Percentiles rank a stretch among this genome's conserved stretches.
Evolutionary conservation across 2,888 invertebrate genomes (phyloP).

Genomic region (Chaitophorus viminalis): DNA sequence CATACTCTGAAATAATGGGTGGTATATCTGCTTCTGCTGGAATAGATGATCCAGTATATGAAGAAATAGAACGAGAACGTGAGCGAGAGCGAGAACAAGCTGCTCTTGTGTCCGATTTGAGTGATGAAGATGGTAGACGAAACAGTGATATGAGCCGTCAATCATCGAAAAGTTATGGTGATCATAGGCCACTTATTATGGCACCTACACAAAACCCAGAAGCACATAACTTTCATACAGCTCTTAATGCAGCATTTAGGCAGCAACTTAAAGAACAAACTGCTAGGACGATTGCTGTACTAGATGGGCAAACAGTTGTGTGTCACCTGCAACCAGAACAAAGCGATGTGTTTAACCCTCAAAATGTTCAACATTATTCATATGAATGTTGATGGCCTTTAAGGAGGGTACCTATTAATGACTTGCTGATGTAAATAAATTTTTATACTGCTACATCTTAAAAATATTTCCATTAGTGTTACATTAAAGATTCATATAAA

Average conservation of each 20-base stretch:
- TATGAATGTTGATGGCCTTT: constrained; percentile 56
- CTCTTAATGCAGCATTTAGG: constrained; percentile 68
- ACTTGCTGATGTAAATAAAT: constrained; percentile 33
- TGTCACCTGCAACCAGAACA: constrained; percentile 78
- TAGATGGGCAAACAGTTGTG: constrained; percentile 87
- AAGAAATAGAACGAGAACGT: constrained; percentile 76
- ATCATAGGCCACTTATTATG: constrained; percentile 79
- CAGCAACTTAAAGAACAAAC: constrained; percentile 69
- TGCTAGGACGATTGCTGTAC: constrained; percentile 76
- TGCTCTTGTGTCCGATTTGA: constrained; percentile 71
- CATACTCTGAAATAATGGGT: constrained; percentile 77
- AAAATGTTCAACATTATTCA: constrained; percentile 57
- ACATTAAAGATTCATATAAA: not conserved
- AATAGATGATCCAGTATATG: constrained; percentile 82
- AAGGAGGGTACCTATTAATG: constrained; percentile 43
- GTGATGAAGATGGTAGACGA: constrained; percentile 80
- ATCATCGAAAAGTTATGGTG: constrained; percentile 81
- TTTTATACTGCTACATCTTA: constrained; percentile 44
- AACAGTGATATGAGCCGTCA: constrained; percentile 79
- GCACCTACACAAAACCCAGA: constrained; percentile 71
- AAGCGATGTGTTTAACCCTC: constrained; percentile 34
- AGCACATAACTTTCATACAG: constrained; percentile 65
- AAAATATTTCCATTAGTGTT: constrained; percentile 14
- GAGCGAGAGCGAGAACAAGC: constrained; percentile 64
- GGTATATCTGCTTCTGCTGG: constrained; percentile 66